These are phyloP conservation scores for Sorex fumeus DNA, from an alignment of 2,113 vertebrate genomes.

Conservation along the genomic window DNA sequence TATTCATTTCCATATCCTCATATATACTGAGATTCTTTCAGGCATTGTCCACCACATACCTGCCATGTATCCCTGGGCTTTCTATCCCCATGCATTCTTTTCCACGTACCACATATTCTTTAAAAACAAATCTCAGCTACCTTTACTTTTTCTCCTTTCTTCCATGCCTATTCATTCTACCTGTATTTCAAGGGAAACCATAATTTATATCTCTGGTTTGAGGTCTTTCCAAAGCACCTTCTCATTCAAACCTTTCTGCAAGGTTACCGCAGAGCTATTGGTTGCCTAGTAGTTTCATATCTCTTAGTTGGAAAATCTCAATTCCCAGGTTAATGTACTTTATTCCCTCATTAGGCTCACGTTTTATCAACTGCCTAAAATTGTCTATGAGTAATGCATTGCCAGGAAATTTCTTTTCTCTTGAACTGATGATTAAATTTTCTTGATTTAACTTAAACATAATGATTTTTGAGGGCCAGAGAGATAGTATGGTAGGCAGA, in stretches of 20 bases:
- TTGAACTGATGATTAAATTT: constrained; percentile 47
- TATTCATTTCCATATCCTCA: neutral
- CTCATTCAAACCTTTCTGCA: neutral
- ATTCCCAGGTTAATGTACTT: neutral
- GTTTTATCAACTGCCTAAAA: neutral
- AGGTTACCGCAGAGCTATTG: neutral
- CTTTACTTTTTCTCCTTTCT: constrained; percentile 8
- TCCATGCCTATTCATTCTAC: neutral
- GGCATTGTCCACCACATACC: too few species aligned
- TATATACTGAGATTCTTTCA: neutral
- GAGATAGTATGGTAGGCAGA: too few species aligned
- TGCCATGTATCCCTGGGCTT: neutral
- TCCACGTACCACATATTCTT: neutral
- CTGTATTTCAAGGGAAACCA: neutral
- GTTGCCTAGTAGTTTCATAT: neutral
- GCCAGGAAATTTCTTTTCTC: neutral
- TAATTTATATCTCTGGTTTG: neutral
- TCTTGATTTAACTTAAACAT: constrained; percentile 25
- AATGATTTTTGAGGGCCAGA: too few species aligned
- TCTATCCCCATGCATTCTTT: neutral
- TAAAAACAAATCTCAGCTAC: neutral
- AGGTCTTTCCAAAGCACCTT: constrained; percentile 8
- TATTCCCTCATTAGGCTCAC: neutral
- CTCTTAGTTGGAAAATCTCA: neutral
- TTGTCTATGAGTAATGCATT: neutral